A percentile compares a stretch with the other conserved stretches of the same genome.
phyloP scores from a whole-genome alignment of 2,113 vertebrate species.

The Jaculus jaculus region DNA sequence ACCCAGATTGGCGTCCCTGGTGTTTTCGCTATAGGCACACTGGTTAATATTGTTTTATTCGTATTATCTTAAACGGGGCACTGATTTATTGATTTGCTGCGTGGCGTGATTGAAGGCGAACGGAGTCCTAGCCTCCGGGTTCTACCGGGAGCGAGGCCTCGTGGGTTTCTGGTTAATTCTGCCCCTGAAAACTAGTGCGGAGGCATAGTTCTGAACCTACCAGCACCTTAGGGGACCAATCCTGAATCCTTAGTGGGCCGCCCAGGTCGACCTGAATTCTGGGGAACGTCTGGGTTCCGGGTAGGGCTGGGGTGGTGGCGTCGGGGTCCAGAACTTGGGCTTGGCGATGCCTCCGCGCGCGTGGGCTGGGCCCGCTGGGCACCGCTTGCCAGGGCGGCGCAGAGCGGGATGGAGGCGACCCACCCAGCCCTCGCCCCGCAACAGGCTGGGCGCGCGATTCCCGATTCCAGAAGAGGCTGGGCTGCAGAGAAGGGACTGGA shows the following conservation, averaged over 20 bases:
- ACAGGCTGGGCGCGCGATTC: background rate
- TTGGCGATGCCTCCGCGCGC: too few relatives aligned
- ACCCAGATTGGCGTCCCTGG: background rate
- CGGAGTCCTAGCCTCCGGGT: background rate
- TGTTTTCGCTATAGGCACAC: background rate
- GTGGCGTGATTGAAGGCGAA: background rate
- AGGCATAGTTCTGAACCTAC: background rate
- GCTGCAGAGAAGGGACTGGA: background rate
- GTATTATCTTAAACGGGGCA: background rate
- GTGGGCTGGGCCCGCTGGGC: background rate
- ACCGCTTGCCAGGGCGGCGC: background rate
- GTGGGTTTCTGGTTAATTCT: constrained; percentile 50
- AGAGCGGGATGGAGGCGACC: background rate
- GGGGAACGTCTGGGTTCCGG: background rate
- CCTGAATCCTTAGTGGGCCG: background rate
- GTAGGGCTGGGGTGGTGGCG: background rate
- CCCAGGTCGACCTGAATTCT: background rate
- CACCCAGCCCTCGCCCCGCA: background rate
- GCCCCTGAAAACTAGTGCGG: background rate
- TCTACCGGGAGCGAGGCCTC: background rate
- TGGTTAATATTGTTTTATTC: background rate
- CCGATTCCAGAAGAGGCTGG: background rate
- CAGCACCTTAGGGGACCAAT: background rate
- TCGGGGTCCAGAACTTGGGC: background rate
- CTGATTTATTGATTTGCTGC: too few relatives aligned